Evolutionary conservation across 2,797 vertebrate genomes (phyloP), one percentile per base, ranked within the genome.

Genomic region (Rhincodon typus): DNA sequence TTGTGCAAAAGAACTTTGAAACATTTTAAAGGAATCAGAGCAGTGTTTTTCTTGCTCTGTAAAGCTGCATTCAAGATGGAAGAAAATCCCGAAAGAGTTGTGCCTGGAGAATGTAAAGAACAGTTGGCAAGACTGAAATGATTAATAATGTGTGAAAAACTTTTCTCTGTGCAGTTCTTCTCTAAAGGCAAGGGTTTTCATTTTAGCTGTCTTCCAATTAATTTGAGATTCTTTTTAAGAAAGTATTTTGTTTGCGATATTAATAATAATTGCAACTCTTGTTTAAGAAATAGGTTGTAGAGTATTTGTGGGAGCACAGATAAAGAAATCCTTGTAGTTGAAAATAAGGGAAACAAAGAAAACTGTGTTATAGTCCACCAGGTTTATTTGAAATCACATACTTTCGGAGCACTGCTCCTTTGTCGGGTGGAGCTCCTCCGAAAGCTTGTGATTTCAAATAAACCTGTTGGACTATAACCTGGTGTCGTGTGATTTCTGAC

Each of bases 61-160:
- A 93, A 93, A 69, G 42, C 21, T 93, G 90, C 90, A 62, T 93
- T 93, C 62, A 42, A 19, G n/a, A 67, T 38, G n/a, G 38, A 30
- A 93, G 66, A 69, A 57, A 66, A 69, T 67, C 90, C 57, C 46
- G 0, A 88, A 77, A 88, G 86, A 88, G 86, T n/a, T 15, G n/a
- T 93, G 90, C 23, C 6, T 8, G 21, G 62, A 42, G n/a, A 93
- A 69, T 10, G 67, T n/a, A 93, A 93, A 93, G 88, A 30, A 91
- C 53, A 91, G 53, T 66, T 91, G 88, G 88, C 88, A 91, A 66
- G 34, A n/a, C 19, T 42, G 90, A 93, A 66, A 67, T 93, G 62
- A 93, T 93, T 93, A 93, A 67, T 93, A 93, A 25, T 10, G 90
- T 93, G 62, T 93, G 90, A 93, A 91, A 93, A 69, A 21, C 66